These are phyloP conservation scores for Chrysina gloriosa DNA, from an alignment of 2,888 invertebrate genomes.

Conservation along the genomic window DNA sequence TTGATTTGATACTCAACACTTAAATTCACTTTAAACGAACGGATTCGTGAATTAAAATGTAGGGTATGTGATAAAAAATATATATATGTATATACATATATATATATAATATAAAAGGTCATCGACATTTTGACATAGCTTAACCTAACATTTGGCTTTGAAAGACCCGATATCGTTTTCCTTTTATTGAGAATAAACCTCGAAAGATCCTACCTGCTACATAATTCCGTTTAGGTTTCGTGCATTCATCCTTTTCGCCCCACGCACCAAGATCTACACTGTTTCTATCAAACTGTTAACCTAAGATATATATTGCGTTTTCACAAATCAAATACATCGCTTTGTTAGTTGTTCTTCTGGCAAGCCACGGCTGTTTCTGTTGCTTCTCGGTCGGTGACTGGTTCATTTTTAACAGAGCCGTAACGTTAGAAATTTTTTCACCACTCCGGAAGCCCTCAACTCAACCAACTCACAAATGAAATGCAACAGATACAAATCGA, in stretches of 20 bases:
- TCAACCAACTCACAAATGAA: too few species aligned
- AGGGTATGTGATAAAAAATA: not conserved
- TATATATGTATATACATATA: not conserved
- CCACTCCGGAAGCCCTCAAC: too few species aligned
- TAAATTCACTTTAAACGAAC: too few species aligned
- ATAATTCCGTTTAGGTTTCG: slow-evolving; percentile 41
- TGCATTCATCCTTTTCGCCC: slow-evolving; percentile 46
- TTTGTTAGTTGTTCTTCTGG: slow-evolving; percentile 49
- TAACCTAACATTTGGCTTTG: slow-evolving; percentile 44
- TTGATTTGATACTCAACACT: not conserved
- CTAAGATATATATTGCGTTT: slow-evolving; percentile 45
- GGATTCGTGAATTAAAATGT: slow-evolving; percentile 11
- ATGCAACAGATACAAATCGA: too few species aligned
- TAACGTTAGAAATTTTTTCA: slow-evolving; percentile 35
- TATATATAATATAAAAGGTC: slow-evolving; percentile 53
- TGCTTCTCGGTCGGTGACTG: slow-evolving; percentile 49
- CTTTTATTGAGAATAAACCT: not conserved
- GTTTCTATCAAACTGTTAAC: slow-evolving; percentile 32
- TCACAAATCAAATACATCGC: slow-evolving; percentile 48
- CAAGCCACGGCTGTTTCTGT: slow-evolving; percentile 42
- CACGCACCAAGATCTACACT: slow-evolving; percentile 40
- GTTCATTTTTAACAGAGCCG: slow-evolving; percentile 49
- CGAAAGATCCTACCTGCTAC: slow-evolving; percentile 43
- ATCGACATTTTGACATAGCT: slow-evolving; percentile 62
- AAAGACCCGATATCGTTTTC: slow-evolving; percentile 13